Conservation (phyloP, 2,797 vertebrate species). For the Lepus townsendii region DNA sequence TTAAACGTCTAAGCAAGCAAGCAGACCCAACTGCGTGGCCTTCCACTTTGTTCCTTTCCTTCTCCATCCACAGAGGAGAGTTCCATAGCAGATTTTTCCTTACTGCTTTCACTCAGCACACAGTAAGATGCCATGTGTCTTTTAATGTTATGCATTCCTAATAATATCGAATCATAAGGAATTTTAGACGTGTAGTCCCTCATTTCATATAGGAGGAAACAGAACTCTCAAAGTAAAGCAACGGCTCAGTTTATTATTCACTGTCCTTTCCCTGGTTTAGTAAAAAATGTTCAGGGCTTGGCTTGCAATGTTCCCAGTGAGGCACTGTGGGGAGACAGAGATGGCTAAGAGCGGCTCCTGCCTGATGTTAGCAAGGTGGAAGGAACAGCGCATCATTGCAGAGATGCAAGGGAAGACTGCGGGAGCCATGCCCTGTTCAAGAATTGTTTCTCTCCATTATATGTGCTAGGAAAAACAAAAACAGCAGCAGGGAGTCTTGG, state of each 20-base stretch:
- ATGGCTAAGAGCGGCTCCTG: neutral
- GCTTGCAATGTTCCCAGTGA: slow-evolving; percentile 56
- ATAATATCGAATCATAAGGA: neutral
- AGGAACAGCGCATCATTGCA: neutral
- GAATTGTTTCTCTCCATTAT: neutral
- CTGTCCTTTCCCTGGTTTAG: neutral
- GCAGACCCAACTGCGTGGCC: neutral
- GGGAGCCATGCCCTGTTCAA: neutral
- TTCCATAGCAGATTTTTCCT: slow-evolving; percentile 16
- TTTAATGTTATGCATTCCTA: slow-evolving; percentile 31
- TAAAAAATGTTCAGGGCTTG: neutral
- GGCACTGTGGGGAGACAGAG: slow-evolving; percentile 71
- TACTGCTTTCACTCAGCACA: slow-evolving; percentile 27
- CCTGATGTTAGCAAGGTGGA: neutral
- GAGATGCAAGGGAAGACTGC: neutral
- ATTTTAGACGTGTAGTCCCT: neutral
- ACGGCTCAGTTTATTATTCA: neutral
- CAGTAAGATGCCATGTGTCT: neutral
- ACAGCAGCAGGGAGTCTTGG: neutral
- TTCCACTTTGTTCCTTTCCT: neutral
- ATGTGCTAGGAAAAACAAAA: neutral
- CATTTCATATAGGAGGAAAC: neutral
- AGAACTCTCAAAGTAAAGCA: neutral
- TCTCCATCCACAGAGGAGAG: neutral
- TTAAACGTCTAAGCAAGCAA: neutral